Evolutionary conservation across 1,140 invertebrate species (phyloP), one percentile per base, ranked within the genome.

Genomic region (Drosophila busckii): DNA sequence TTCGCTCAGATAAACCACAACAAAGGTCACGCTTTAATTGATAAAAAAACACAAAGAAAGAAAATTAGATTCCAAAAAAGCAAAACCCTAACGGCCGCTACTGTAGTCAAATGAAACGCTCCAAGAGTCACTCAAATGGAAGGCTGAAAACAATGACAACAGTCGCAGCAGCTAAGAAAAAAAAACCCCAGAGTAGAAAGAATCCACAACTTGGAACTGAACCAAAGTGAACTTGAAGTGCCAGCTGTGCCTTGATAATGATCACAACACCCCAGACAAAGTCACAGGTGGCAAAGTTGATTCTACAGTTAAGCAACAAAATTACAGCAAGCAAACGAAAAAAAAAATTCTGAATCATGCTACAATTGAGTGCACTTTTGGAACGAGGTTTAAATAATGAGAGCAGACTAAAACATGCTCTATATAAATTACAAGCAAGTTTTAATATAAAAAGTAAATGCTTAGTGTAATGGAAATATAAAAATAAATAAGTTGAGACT

Each of bases 1-100:
- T 76, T 75, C 60, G 46, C 70, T 63, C 44, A 65, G 68, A 78
- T 78, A 80, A 82, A 69, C 73, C 73, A 80, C 73, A 80, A 80
- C 75, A 80, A 80, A 80, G 73, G 73, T 82, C 73, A 80, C 73
- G 75, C 73, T 80, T 80, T 80, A 82, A 80, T 80, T 80, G 73
- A 80, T 80, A 80, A 80, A 75, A 78, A 78, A 82, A 80, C 62
- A 82, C 61, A 73, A 64, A 49, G 19, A 31, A 32, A 48, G 37
- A 62, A 56, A 56, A 62, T 62, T 17, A 17, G 41, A 25, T 60
- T 53, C 32, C 37, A n/a, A n/a, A n/a, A n/a, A n/a, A n/a, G n/a
- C n/a, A n/a, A n/a, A 31, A 29, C 9, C 20, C 28, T 38, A 48
- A 37, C 16, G 25, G 23, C 35, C 45, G 59, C 63, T 67, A 67